These are phyloP conservation scores for Andrena bucephala DNA, from an alignment of 2,888 invertebrate genomes.

Conservation along the genomic window DNA sequence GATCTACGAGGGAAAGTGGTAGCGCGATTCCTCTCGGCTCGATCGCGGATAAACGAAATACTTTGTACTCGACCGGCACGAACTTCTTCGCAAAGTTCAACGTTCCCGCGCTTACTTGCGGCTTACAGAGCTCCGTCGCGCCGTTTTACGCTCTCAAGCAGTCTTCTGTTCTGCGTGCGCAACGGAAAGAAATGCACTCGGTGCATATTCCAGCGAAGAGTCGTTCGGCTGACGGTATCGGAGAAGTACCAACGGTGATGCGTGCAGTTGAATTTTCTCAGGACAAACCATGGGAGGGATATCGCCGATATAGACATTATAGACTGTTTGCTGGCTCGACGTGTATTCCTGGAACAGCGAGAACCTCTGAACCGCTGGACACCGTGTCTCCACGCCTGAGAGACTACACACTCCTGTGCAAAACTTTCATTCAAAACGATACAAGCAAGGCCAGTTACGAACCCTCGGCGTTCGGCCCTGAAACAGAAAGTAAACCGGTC, in stretches of 20 bases:
- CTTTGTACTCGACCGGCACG: conserved; percentile 63
- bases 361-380: not conserved
- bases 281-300: not conserved
- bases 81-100: conserved; percentile 34
- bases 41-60: conserved; percentile 50
- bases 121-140: conserved; percentile 17
- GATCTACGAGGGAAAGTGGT: conserved; percentile 14
- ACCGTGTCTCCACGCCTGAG: conserved; percentile 23
- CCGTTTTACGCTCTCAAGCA: conserved; percentile 22
- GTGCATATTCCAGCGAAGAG: conserved; percentile 2
- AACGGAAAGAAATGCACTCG: conserved; percentile 20
- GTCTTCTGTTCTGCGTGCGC: conserved; percentile 38
- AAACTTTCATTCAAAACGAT: conserved; percentile 70
- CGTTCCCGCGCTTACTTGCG: conserved; percentile 47
- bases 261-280: conserved; percentile 8
- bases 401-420: conserved; percentile 36
- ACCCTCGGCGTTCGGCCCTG: conserved; percentile 74
- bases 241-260: conserved; percentile 11
- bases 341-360: conserved; percentile 35
- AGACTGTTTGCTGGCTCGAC: not conserved
- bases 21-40: conserved; percentile 16
- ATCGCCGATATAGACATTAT: conserved; percentile 10
- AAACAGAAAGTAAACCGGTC: conserved; percentile 43
- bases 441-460: conserved; percentile 77
- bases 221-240: conserved; percentile 12